A percentile compares a stretch with the other conserved stretches of the same genome.
These are phyloP conservation scores for Nasonovia ribisnigri DNA, from an alignment of 2,888 invertebrate species.

Conservation along the genomic window DNA sequence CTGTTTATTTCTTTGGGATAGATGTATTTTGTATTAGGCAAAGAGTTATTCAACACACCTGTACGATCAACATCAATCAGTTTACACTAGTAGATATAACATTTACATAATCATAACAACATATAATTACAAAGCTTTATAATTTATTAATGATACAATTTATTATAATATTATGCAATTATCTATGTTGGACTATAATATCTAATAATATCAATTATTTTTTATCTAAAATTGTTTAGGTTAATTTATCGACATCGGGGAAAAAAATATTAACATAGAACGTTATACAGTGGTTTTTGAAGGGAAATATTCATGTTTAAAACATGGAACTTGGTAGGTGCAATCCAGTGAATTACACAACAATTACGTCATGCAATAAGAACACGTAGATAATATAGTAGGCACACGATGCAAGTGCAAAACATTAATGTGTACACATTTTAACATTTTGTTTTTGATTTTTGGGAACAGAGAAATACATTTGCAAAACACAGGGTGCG, in stretches of 20 bases:
- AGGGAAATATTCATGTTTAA: background rate
- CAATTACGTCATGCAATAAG: no score
- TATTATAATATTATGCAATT: background rate
- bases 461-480: no score
- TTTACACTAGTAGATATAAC: background rate
- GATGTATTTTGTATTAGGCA: background rate
- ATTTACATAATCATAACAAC: background rate
- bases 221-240: background rate
- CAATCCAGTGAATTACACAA: no score
- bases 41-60: background rate
- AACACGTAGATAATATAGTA: no score
- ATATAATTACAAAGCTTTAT: background rate
- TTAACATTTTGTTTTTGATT: no score
- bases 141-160: background rate
- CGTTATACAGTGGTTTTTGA: background rate
- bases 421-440: no score
- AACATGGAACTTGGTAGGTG: no score
- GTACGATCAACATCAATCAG: background rate
- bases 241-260: background rate
- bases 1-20: slow-evolving; percentile 19
- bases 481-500: no score
- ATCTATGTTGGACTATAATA: background rate
- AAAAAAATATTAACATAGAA: background rate
- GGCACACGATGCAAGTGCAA: no score
- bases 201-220: background rate